Base-by-base conservation (phyloP, 1,140 invertebrate genomes). In the Mesaphorura yosii region DNA sequence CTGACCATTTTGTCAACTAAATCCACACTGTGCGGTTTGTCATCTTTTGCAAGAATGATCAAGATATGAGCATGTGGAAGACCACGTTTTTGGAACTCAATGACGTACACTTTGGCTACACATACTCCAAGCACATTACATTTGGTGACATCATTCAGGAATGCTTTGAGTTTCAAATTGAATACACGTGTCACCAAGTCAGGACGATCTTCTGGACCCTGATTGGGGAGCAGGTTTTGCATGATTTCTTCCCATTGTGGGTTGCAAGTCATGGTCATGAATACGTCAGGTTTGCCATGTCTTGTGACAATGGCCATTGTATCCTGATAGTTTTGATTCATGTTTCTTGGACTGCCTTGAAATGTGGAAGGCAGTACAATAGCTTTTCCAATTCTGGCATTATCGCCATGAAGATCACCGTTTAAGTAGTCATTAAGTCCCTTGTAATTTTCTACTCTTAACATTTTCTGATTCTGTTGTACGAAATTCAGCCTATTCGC, bases 151-250 rank as follows among this genome's bases (percentile, higher is more conserved):
- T 58, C 56, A 1, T 49, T n/a, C 10, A 74, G 64, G 10, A 75
- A 47, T 27, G 54, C 41, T 46, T 69, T 67, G 4, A 70, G 17
- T 61, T 75, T 75, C 29, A 66, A 48, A 27, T 66, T 59, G 54
- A 75, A 77, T 6, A 75, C 72, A 42, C 68, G 39, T 2, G 68
- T 60, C 17, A 70, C 61, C 17, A 75, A 64, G 61, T 75, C 72
- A 41, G 70, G 69, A 45, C 67, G 60, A 48, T 68, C 63, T 54
- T 59, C 34, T 49, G 55, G 17, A 4, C 14, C n/a, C 12, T 38
- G 38, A 3, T 41, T 31, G 7, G 20, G 15, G 17, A 15, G 12
- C 17, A 51, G 26, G 26, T 64, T 59, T 19, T 62, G 25, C 26
- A 15, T 34, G 22, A 74, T 71, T 58, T 74, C 71, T 3, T 25